Conservation (phyloP, 1,140 invertebrate species). For the Linepithema humile region DNA sequence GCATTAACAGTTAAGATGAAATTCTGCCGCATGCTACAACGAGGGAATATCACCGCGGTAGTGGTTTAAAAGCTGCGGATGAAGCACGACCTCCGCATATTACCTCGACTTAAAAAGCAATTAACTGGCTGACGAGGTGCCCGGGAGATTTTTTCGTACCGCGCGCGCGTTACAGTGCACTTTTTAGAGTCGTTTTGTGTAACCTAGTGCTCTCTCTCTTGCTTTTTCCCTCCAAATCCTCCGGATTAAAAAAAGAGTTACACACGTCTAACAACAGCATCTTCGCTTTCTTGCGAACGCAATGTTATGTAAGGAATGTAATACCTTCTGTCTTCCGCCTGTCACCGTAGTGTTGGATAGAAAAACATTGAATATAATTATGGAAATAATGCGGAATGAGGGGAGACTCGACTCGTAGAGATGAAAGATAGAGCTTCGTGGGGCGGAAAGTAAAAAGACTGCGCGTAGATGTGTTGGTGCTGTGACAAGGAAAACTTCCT, state of each 20-base stretch:
- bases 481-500: conserved; percentile 13
- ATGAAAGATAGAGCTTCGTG: not conserved
- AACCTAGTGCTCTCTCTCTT: conserved; percentile 15
- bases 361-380: conserved; percentile 44
- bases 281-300: not conserved
- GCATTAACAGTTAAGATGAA: conserved; percentile 16
- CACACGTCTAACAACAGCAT: not conserved
- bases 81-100: conserved; percentile 36
- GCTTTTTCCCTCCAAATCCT: not conserved
- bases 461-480: not conserved
- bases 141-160: conserved; percentile 35
- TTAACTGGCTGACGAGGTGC: conserved; percentile 48
- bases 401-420: not conserved
- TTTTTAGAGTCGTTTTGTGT: conserved; percentile 25
- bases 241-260: not conserved
- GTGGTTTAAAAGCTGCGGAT: conserved; percentile 54
- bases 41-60: conserved; percentile 9
- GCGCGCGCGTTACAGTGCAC: conserved; percentile 2
- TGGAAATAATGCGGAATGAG: not conserved
- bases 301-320: conserved; percentile 7
- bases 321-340: not conserved
- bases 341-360: not conserved
- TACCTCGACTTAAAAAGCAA: conserved; percentile 61
- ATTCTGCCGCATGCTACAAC: not conserved
- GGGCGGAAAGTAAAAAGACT: not conserved